Percentiles rank a stretch among this genome's conserved stretches.
These are phyloP conservation scores for Troides aeacus DNA, from an alignment of 2,888 invertebrate genomes.

Conservation along the genomic window DNA sequence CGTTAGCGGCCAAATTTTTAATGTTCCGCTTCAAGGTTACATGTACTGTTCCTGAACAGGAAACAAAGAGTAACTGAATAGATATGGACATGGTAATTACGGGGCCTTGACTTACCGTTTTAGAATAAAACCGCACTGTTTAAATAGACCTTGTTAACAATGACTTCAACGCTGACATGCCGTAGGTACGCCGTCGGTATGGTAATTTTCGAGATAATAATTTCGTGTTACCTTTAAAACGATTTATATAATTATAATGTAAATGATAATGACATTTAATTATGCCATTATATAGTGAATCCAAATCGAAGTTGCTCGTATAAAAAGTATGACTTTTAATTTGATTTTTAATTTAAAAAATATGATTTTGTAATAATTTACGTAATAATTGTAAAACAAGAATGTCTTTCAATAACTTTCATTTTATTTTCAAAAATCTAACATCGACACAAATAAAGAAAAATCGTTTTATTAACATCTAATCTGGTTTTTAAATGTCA, in stretches of 20 bases:
- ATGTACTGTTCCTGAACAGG: conserved; percentile 66
- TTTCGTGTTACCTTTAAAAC: conserved; percentile 17
- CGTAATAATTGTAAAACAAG: too few species aligned
- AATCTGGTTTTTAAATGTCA: conserved; percentile 48
- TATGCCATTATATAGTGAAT: conserved; percentile 2
- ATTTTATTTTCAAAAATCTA: too few species aligned
- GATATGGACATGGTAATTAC: conserved; percentile 74
- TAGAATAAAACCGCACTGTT: conserved; percentile 69
- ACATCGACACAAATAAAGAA: not conserved
- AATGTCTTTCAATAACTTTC: too few species aligned
- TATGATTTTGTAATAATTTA: not conserved
- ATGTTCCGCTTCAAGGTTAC: conserved; percentile 68
- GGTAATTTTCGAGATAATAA: conserved; percentile 28
- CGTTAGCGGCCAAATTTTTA: conserved; percentile 72
- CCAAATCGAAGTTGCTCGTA: not conserved
- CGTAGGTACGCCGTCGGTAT: conserved; percentile 26
- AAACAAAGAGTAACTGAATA: conserved; percentile 71
- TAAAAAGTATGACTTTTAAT: not conserved
- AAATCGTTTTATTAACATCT: conserved; percentile 15
- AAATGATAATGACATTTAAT: conserved; percentile 13
- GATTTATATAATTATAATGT: conserved; percentile 14
- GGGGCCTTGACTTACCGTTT: conserved; percentile 77
- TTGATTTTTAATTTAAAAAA: not conserved
- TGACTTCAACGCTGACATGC: conserved; percentile 38
- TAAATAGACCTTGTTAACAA: conserved; percentile 54